Evolutionary conservation across 2,888 invertebrate species (phyloP).

Genomic region (Lamproptera curius): DNA sequence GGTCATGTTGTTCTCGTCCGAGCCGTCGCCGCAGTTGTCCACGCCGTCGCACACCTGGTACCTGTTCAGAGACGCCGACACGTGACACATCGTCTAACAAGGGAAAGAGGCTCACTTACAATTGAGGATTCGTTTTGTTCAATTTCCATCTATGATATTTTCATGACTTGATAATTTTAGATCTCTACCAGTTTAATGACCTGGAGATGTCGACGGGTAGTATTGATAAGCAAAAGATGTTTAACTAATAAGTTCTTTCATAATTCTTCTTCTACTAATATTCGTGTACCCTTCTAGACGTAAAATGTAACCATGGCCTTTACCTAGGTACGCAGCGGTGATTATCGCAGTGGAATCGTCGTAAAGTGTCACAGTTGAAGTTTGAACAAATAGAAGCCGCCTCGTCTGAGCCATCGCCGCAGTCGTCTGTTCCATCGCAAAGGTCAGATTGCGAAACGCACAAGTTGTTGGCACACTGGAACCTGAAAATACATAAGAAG

Average conservation of each 20-base stretch:
- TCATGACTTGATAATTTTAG: too few relatives aligned
- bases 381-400: conserved; percentile 87
- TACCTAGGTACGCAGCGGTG: conserved; percentile 89
- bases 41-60: conserved; percentile 94
- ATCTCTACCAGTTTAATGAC: too few relatives aligned
- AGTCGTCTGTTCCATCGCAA: conserved; percentile 96
- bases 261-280: too few relatives aligned
- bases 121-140: too few relatives aligned
- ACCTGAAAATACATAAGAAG: conserved; percentile 71
- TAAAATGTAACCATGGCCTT: not conserved
- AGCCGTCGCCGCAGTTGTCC: conserved; percentile 96
- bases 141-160: too few relatives aligned
- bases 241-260: too few relatives aligned
- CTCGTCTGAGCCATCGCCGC: conserved; percentile 95
- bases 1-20: conserved; percentile 97
- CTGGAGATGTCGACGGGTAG: too few relatives aligned
- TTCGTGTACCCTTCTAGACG: too few relatives aligned
- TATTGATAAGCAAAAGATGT: too few relatives aligned
- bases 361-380: conserved; percentile 90
- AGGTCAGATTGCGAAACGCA: conserved; percentile 94
- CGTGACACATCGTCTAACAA: too few relatives aligned
- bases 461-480: conserved; percentile 94
- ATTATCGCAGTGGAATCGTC: conserved; percentile 93
- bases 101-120: too few relatives aligned
- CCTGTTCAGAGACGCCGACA: too few relatives aligned